phyloP scores from a whole-genome alignment of 2,797 vertebrate species.

The Pogonophryne albipinna region DNA sequence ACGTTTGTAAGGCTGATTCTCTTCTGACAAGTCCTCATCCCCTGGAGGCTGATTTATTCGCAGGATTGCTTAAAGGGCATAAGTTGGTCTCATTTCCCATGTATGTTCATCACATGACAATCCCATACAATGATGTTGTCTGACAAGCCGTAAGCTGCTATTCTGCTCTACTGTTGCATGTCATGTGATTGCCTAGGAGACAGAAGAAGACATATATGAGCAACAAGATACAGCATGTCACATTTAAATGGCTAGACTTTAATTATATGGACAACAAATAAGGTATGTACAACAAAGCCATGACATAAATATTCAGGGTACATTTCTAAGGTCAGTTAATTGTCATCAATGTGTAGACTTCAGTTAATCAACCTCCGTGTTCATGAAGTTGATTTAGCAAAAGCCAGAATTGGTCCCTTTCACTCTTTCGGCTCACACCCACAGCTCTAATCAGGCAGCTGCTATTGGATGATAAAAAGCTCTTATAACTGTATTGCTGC shows the following conservation, averaged over 20 bases:
- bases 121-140: neutral
- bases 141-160: neutral
- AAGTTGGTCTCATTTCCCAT: neutral
- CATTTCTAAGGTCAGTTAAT: no score
- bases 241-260: no score
- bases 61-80: neutral
- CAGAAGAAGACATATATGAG: conserved; percentile 8
- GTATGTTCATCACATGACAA: neutral
- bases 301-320: no score
- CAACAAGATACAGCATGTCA: neutral
- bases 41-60: neutral
- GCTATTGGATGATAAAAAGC: neutral
- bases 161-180: neutral
- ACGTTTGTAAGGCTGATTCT: neutral
- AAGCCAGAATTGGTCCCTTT: no score
- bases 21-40: neutral
- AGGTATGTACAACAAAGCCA: no score
- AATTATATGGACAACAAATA: no score
- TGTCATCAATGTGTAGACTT: no score
- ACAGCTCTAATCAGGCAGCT: neutral
- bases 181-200: conserved; percentile 39
- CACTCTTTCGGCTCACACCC: neutral
- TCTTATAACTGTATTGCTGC: neutral
- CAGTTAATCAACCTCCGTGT: no score
- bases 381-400: no score